These are phyloP conservation scores for Gallirallus australis DNA, from an alignment of 2,797 vertebrate genomes.

Conservation along the genomic window DNA sequence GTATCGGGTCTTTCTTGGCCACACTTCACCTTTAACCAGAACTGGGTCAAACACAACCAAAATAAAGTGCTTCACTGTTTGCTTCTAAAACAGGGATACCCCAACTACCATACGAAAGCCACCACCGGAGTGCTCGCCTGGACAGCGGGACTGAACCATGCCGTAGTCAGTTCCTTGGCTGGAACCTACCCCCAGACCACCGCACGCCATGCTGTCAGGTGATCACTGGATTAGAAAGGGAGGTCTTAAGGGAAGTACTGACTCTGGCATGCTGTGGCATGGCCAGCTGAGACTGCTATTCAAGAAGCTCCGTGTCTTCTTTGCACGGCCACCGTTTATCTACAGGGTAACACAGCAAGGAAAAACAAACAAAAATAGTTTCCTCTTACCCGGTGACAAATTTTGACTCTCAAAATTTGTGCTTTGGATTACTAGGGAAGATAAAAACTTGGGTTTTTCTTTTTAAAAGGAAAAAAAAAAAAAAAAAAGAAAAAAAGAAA, in stretches of 20 bases:
- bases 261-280: not conserved
- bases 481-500: not conserved
- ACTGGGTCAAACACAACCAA: constrained; percentile 78
- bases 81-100: constrained; percentile 70
- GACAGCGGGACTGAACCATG: constrained; percentile 1
- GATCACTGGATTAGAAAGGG: not conserved
- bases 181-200: not conserved
- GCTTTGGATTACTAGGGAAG: not conserved
- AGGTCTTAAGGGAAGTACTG: not conserved
- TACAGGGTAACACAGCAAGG: not conserved
- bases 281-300: not conserved
- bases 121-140: constrained; percentile 13
- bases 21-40: constrained; percentile 76
- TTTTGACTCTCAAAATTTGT: not conserved
- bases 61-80: constrained; percentile 86
- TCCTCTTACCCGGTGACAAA: not conserved
- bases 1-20: constrained; percentile 61
- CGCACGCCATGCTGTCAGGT: accelerated
- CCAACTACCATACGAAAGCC: not conserved
- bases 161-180: not conserved
- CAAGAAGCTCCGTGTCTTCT: not conserved
- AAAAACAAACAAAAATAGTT: not conserved
- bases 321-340: not conserved
- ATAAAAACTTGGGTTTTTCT: not conserved
- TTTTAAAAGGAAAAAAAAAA: not conserved